These are phyloP conservation scores for Thamnophis elegans DNA, from an alignment of 2,797 vertebrate species.

Conservation along the genomic window DNA sequence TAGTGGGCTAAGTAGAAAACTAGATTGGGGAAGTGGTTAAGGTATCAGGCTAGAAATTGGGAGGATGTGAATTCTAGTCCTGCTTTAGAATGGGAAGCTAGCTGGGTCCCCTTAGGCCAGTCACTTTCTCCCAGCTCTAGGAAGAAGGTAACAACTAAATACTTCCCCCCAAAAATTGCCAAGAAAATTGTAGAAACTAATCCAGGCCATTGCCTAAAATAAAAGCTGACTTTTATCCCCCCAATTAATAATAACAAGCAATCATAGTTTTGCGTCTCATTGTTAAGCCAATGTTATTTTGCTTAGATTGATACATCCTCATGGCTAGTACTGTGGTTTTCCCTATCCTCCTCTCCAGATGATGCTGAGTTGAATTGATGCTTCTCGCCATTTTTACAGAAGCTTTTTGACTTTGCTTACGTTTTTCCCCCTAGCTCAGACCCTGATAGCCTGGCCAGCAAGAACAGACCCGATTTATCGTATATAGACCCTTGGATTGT, in stretches of 20 bases:
- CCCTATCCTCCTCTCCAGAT: too few relatives aligned
- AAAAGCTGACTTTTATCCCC: neutral
- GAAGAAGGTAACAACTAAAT: neutral
- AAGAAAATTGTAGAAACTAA: neutral
- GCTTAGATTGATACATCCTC: neutral
- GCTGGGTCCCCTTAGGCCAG: neutral
- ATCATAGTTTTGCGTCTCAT: neutral
- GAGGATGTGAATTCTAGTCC: neutral
- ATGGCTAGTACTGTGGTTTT: neutral
- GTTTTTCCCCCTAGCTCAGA: neutral
- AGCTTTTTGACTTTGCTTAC: neutral
- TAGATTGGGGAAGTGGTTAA: neutral
- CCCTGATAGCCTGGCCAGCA: neutral
- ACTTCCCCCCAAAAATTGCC: neutral
- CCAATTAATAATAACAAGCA: neutral
- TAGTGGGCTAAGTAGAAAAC: neutral
- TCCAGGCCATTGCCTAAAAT: neutral
- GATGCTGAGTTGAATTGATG: neutral
- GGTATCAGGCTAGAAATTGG: neutral
- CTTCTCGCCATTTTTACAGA: neutral
- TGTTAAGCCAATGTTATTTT: neutral
- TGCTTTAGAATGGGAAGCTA: neutral
- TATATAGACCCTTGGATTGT: conserved; percentile 18
- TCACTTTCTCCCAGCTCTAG: neutral
- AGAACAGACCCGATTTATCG: neutral